Percentiles rank a stretch among this genome's conserved stretches.
Evolutionary conservation across 1,140 invertebrate genomes (phyloP).

Genomic region (Coelopa frigida): DNA sequence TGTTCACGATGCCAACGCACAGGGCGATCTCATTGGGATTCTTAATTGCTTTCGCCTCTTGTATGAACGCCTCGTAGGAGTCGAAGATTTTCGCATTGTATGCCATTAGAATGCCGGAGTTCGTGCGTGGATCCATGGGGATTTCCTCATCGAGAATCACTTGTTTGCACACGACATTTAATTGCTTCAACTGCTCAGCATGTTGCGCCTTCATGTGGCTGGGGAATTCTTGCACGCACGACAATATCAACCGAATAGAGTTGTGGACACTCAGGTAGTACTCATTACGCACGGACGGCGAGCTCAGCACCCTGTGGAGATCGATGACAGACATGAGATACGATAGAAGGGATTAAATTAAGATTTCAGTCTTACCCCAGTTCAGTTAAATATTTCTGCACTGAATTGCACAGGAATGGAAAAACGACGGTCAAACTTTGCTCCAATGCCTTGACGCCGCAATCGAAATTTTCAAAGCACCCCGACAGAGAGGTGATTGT

Average conservation of each 20-base stretch:
- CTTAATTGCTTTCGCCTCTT: conserved; percentile 10
- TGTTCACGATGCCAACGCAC: conserved; percentile 16
- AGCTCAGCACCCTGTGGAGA: conserved; percentile 10
- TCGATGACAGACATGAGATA: background rate
- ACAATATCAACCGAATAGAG: conserved; percentile 8
- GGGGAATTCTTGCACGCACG: conserved; percentile 12
- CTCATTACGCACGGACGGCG: conserved; percentile 17
- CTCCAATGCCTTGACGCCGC: conserved; percentile 12
- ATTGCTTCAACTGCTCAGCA: conserved; percentile 8
- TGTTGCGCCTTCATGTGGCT: conserved; percentile 3
- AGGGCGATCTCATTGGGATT: conserved; percentile 16
- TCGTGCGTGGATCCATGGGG: conserved; percentile 18
- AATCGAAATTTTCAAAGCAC: conserved; percentile 17
- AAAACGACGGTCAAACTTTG: conserved; percentile 5
- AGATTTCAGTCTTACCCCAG: conserved; percentile 9
- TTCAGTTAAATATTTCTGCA: conserved; percentile 15
- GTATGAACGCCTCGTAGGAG: conserved; percentile 9
- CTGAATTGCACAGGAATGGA: conserved; percentile 11
- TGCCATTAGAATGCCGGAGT: conserved; percentile 17
- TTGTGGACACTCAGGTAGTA: conserved; percentile 17
- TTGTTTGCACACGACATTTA: conserved; percentile 8
- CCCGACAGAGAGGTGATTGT: conserved; percentile 10
- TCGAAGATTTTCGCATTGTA: conserved; percentile 12
- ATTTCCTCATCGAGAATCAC: conserved; percentile 14
- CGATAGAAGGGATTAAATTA: background rate